Base-by-base conservation (phyloP, 2,888 invertebrate genomes). In the Monopis laevigella region DNA sequence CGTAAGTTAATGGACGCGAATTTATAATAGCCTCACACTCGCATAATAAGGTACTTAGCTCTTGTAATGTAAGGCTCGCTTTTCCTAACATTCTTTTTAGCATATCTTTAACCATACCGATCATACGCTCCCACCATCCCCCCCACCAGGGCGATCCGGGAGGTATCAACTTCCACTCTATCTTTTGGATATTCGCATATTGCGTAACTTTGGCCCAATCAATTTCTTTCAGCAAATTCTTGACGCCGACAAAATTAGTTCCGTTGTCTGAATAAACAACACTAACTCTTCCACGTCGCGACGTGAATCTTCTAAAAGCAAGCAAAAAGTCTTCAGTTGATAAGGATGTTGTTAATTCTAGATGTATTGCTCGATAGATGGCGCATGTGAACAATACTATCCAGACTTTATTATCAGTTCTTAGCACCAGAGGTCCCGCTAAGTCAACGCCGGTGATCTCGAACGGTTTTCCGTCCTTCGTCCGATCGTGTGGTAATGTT, bases 201-300 rank as follows among this genome's bases (percentile, higher is more conserved):
- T n/a, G n/a, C n/a, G n/a, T n/a, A n/a, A n/a, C n/a, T n/a, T n/a
- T n/a, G n/a, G n/a, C n/a, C n/a, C n/a, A n/a, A n/a, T n/a, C 21
- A 19, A 34, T 2, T 2, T 3, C 10, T 13, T 35, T 24, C 13
- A 44, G 14, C 5, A 44, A 11, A 26, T 44, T 40, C 2, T 30
- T 8, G 2, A 38, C 24, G 2, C 44, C 44, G 21, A 4, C 3
- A 38, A 44, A 40, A 38, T 41, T 44, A 1, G 44, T 46, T 8
- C 44, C 47, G 30, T 46, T 46, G 24, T 47, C 45, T 2, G 43
- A 24, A 12, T 38, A 42, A 10, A 45, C 38, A 19, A 39, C 36
- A 3, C n/a, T 7, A 7, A 40, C 26, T 8, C 43, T 29, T 6
- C 46, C 46, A 13, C 46, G 8, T 24, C 46, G 13, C 2, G 46